Evolutionary conservation across 2,113 vertebrate genomes (phyloP).

Genomic region (Myocastor coypus): DNA sequence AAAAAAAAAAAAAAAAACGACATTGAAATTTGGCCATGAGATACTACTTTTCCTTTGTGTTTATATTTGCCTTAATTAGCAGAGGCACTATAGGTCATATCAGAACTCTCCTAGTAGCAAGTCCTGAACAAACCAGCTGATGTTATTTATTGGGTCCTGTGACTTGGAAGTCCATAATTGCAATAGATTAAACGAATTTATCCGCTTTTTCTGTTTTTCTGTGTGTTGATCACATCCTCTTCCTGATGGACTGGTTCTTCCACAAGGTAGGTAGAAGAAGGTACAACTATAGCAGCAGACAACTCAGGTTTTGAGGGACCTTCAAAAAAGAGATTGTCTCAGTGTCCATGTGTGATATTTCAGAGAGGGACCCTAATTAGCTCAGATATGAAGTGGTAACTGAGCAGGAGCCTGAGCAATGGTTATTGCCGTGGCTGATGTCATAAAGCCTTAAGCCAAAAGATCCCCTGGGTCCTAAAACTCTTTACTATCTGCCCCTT

Average conservation of each 20-base stretch:
- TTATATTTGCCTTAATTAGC: slow-evolving; percentile 22
- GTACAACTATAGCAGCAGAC: background rate
- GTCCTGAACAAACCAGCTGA: background rate
- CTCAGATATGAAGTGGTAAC: background rate
- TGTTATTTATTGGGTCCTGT: background rate
- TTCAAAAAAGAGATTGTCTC: background rate
- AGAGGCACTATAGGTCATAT: background rate
- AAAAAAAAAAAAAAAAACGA: background rate
- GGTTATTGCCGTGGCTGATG: background rate
- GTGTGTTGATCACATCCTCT: background rate
- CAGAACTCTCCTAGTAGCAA: background rate
- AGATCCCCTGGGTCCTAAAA: background rate
- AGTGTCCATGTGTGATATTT: background rate
- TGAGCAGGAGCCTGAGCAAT: background rate
- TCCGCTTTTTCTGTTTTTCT: background rate
- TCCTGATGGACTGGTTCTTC: background rate
- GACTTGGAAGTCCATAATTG: background rate
- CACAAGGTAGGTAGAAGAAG: background rate
- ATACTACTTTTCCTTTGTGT: background rate
- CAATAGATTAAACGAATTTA: background rate
- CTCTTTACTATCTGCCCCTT: background rate
- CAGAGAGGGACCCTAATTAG: background rate
- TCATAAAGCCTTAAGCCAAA: background rate
- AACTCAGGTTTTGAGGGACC: background rate
- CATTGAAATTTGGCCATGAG: background rate